Evolutionary conservation across 1,140 invertebrate species (phyloP).

Genomic region (Bombus turneri): DNA sequence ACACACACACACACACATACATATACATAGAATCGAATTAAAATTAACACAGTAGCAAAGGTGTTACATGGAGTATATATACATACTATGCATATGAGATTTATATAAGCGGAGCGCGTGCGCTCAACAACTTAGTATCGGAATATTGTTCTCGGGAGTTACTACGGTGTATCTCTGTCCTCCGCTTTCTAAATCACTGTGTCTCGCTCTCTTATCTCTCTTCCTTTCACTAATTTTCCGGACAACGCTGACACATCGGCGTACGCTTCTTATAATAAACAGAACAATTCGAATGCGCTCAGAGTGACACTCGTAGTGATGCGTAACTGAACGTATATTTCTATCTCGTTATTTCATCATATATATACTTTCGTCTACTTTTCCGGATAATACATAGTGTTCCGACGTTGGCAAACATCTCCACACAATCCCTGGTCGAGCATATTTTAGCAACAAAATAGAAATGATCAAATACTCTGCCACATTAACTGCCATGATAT

Average conservation of each 20-base stretch:
- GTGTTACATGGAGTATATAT: too few relatives aligned
- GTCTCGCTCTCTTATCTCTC: background rate
- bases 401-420: background rate
- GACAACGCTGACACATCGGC: slow-evolving; percentile 3
- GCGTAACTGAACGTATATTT: background rate
- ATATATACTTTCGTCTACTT: background rate
- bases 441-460: background rate
- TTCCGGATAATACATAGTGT: background rate
- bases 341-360: background rate
- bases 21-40: background rate
- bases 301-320: background rate
- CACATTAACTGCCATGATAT: slow-evolving; percentile 3
- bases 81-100: background rate
- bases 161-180: background rate
- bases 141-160: background rate
- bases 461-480: slow-evolving; percentile 32
- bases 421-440: background rate
- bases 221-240: background rate
- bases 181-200: background rate
- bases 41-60: background rate
- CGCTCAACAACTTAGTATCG: slow-evolving; percentile 29
- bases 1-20: too few relatives aligned
- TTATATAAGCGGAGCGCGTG: slow-evolving; percentile 45
- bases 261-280: slow-evolving; percentile 1
- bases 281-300: background rate